Base-by-base conservation (phyloP, 2,113 vertebrate species). In the Thryonomys swinderianus region DNA sequence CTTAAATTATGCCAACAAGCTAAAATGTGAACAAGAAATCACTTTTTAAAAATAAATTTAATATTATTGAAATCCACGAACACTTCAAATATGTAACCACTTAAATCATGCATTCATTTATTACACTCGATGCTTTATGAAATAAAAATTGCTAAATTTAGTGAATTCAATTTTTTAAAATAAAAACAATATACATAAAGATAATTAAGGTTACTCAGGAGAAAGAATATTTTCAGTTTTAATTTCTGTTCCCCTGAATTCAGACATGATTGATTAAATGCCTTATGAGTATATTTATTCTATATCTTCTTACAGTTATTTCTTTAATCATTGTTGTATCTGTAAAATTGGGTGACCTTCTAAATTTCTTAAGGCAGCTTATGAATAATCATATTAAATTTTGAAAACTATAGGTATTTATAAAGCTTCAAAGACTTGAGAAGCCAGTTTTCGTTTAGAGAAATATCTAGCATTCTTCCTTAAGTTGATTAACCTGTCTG, bases 41-140 rank as follows among this genome's bases (percentile, higher is more conserved):
- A 59, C 62, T 90, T 95, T 64, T 67, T 30, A 67, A 67, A 78
- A 85, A 45, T 40, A 79, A 18, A 79, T 85, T 89, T 88, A 88
- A 53, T 45, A 45, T 45, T 55, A 88, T 12, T 91, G 32, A 11
- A 94, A 57, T 55, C 2, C 1, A 79, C 78, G 67, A 51, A 3
- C 4, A 62, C 74, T 90, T 64, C 7, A 92, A 69, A 74, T 61
- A 57, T 74, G 3, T n/a, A 62, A 89, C 93, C 80, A 37, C 42
- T 10, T 92, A 74, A 73, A 55, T 42, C 3, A 78, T 88, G 2
- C 59, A 10, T 71, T 74, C 9, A 76, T 74, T 37, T 71, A 27
- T 86, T 91, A 92, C 90, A 42, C 5, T 79, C 55, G 7, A 40
- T 92, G 14, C 27, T 86, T 93, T 34, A 78, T 84, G 2, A 78